A percentile compares a stretch with the other conserved stretches of the same genome.
Evolutionary conservation across 1,140 invertebrate species (phyloP).

Genomic region (Polyergus mexicanus): DNA sequence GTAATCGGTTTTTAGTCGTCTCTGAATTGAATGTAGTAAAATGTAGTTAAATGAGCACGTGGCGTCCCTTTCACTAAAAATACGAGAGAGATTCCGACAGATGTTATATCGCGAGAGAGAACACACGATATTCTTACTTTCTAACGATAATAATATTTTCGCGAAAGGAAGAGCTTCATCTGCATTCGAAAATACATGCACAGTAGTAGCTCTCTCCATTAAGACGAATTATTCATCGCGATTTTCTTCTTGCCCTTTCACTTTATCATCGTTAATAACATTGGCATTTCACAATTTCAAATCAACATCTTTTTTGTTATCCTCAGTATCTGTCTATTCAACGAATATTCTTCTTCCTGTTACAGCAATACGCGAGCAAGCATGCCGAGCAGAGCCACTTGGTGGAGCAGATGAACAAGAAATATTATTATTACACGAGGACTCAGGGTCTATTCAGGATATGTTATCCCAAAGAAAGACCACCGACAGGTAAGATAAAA

Average conservation of each 20-base stretch:
- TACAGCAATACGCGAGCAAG: slow-evolving; percentile 91
- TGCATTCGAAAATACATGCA: slow-evolving; percentile 50
- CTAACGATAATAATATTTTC: slow-evolving; percentile 67
- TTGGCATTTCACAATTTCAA: background rate
- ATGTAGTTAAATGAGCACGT: background rate
- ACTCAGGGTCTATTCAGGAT: slow-evolving; percentile 96
- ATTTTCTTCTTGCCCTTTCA: slow-evolving; percentile 58
- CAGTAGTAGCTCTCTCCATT: slow-evolving; percentile 47
- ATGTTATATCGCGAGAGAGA: slow-evolving; percentile 31
- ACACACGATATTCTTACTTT: slow-evolving; percentile 67
- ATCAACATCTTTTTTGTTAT: no score
- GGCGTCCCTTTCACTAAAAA: slow-evolving; percentile 29
- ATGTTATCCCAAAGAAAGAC: slow-evolving; percentile 96
- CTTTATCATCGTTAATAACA: slow-evolving; percentile 38
- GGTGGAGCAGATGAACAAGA: slow-evolving; percentile 92
- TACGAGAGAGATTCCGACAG: slow-evolving; percentile 45
- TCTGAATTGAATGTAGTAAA: background rate
- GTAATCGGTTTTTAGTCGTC: background rate
- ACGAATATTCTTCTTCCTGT: slow-evolving; percentile 78
- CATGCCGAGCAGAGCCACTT: slow-evolving; percentile 91
- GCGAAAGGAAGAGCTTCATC: slow-evolving; percentile 56
- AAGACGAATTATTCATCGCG: slow-evolving; percentile 29
- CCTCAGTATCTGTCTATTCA: background rate
- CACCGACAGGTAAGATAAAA: slow-evolving; percentile 91
- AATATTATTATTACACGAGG: slow-evolving; percentile 95